Conservation (phyloP, 2,888 invertebrate genomes). For the Taenaris catops region DNA sequence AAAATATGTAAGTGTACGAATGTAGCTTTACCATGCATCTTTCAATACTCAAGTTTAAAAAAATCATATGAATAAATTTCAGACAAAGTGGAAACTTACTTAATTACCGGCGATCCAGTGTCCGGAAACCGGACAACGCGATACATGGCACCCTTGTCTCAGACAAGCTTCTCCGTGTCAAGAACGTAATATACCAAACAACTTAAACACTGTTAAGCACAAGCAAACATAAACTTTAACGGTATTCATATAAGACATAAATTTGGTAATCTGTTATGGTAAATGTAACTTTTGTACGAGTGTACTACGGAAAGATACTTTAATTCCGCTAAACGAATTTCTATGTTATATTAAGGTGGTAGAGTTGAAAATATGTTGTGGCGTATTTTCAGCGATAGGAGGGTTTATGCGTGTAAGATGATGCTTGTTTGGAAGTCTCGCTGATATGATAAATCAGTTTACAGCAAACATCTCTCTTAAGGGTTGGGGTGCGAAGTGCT, state of each 20-base stretch:
- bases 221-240: conserved; percentile 30
- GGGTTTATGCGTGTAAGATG: conserved; percentile 78
- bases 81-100: conserved; percentile 51
- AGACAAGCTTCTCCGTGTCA: conserved; percentile 52
- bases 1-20: no score
- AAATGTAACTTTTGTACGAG: conserved; percentile 36
- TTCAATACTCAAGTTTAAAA: no score
- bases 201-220: conserved; percentile 10
- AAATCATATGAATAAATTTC: conserved; percentile 15
- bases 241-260: conserved; percentile 29
- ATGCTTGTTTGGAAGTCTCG: conserved; percentile 72
- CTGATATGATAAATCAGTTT: conserved; percentile 79
- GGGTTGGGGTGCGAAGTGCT: conserved; percentile 55
- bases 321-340: conserved; percentile 57
- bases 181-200: conserved; percentile 16
- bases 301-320: conserved; percentile 41
- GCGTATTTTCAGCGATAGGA: conserved; percentile 50
- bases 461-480: conserved; percentile 65
- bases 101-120: conserved; percentile 63
- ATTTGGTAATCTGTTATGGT: conserved; percentile 23
- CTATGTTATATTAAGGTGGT: conserved; percentile 57
- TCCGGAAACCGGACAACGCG: conserved; percentile 77
- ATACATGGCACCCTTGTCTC: conserved; percentile 71
- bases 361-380: conserved; percentile 66
- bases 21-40: no score